Evolutionary conservation across 1,140 invertebrate genomes (phyloP).

Genomic region (Anadara kagoshimensis): DNA sequence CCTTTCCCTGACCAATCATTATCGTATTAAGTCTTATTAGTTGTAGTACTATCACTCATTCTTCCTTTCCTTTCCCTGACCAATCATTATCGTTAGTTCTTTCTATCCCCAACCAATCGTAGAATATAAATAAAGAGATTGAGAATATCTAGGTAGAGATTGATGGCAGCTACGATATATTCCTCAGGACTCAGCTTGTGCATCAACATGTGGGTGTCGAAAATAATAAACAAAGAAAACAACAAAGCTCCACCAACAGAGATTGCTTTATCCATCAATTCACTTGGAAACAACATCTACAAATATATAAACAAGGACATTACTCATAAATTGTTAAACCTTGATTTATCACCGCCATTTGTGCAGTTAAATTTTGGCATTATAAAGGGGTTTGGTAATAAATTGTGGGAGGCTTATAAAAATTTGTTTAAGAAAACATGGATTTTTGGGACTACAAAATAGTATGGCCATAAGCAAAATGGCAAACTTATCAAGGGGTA

Average conservation of each 20-base stretch:
- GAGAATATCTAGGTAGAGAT: slow-evolving; percentile 90
- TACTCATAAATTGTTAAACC: not conserved
- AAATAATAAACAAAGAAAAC: slow-evolving; percentile 83
- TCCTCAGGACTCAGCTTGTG: slow-evolving; percentile 83
- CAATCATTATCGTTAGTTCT: slow-evolving; percentile 7
- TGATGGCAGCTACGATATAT: slow-evolving; percentile 86
- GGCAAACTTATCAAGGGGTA: no score
- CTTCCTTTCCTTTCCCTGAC: no score
- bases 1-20: no score
- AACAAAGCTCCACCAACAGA: slow-evolving; percentile 84
- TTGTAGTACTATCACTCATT: no score
- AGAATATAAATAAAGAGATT: slow-evolving; percentile 90
- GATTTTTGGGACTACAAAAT: no score
- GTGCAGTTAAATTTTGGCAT: no score
- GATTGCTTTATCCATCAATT: slow-evolving; percentile 80
- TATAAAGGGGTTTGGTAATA: no score
- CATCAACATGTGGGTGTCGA: slow-evolving; percentile 82
- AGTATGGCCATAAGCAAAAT: no score
- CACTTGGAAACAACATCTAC: slow-evolving; percentile 83
- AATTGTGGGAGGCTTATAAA: no score
- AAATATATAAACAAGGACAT: slow-evolving; percentile 69
- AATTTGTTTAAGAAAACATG: no score
- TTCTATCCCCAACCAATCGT: slow-evolving; percentile 72
- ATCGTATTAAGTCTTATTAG: no score
- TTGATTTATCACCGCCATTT: not conserved